A percentile compares a stretch with the other conserved stretches of the same genome.
phyloP scores from a whole-genome alignment of 2,888 invertebrate genomes.

The Electrophaes corylata region DNA sequence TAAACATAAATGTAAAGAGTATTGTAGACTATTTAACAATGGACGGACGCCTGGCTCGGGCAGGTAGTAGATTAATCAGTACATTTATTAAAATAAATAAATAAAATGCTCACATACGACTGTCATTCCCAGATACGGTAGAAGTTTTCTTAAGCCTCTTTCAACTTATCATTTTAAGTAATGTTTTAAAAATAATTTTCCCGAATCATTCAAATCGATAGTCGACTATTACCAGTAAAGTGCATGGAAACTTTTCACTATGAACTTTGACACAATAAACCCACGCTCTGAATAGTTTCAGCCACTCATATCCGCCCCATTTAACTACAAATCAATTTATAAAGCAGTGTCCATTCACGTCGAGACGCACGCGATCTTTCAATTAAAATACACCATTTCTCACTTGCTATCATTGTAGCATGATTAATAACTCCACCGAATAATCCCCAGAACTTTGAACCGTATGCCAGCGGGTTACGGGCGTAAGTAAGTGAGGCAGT shows the following conservation, averaged over 20 bases:
- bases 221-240: not conserved
- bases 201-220: not conserved
- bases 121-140: too few species aligned
- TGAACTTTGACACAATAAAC: conserved; percentile 5
- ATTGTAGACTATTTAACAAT: too few species aligned
- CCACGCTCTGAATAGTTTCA: conserved; percentile 5
- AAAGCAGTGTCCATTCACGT: conserved; percentile 31
- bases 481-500: not conserved
- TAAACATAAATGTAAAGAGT: too few species aligned
- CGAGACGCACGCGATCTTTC: conserved; percentile 41
- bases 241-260: conserved; percentile 7
- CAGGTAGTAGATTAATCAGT: too few species aligned
- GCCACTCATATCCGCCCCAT: conserved; percentile 24
- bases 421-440: conserved; percentile 37
- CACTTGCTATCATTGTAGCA: conserved; percentile 43
- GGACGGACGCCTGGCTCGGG: too few species aligned
- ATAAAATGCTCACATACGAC: too few species aligned
- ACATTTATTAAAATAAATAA: too few species aligned
- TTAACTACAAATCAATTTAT: conserved; percentile 32
- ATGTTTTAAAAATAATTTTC: too few species aligned
- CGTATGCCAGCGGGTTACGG: conserved; percentile 22
- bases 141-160: too few species aligned
- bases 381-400: conserved; percentile 44
- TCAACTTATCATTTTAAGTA: too few species aligned
- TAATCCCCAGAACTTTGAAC: conserved; percentile 20